Evolutionary conservation across 2,888 invertebrate species (phyloP), one percentile per base, ranked within the genome.

Genomic region (Himalopsyche japonica): DNA sequence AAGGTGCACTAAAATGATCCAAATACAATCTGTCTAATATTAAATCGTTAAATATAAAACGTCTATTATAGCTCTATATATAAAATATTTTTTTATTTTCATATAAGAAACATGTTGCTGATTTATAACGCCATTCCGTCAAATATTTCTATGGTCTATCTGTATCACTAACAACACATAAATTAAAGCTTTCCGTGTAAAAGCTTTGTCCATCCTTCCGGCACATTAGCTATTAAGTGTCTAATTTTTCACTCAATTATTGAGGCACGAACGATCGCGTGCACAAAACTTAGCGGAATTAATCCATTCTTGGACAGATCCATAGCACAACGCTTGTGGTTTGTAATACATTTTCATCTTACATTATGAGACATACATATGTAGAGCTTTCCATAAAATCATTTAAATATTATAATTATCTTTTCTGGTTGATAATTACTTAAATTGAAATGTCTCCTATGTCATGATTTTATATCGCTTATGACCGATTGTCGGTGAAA

Each of bases 221-320:
- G 82, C 82, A 82, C 43, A 81, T 82, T 82, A 82, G 82, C 76
- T 82, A n/a, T n/a, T n/a, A 76, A 76, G 24, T 34, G 81, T 32
- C 32, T 76, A 76, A 76, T 76, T 76, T 34, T 34, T 76, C 32
- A 34, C 34, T 27, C 37, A 82, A 57, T 82, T 48, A 76, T 24
- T 47, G 70, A 70, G 24, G 64, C 82, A 82, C 82, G 82, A 76
- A 76, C n/a, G 76, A 77, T 82, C 82, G 82, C 82, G 82, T 82
- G 82, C 77, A 20, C 76, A 34, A 32, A 76, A 76, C 76, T n/a
- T 76, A 76, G 32, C 76, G 76, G 76, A 76, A 20, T 32, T 27
- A 76, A 57, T 57, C 3, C 57, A 57, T 20, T 57, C 57, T 20
- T 20, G 57, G 20, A 7, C 24, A 57, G 57, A 24, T 57, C 24